These are phyloP conservation scores for Leptatherina wallacei DNA, from an alignment of 2,797 vertebrate genomes.

Conservation along the genomic window DNA sequence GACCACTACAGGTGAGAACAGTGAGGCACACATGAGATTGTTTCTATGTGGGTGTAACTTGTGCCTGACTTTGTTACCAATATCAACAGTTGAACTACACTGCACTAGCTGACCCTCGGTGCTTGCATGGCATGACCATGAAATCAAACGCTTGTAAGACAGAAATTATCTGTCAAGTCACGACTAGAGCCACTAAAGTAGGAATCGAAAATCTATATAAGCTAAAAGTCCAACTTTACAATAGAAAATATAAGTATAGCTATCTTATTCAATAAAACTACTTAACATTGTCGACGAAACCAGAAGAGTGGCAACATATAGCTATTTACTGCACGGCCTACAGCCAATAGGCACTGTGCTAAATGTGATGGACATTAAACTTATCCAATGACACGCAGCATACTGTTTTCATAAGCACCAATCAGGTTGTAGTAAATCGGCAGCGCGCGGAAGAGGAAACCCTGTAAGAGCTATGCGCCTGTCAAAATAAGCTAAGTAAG, in stretches of 20 bases:
- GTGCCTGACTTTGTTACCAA: not conserved
- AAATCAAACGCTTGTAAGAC: constrained; percentile 7
- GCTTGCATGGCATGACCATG: constrained; percentile 21
- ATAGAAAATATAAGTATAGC: not conserved
- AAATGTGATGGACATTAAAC: constrained; percentile 55
- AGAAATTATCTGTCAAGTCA: not conserved
- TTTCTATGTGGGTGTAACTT: not conserved
- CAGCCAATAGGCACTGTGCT: constrained; percentile 64
- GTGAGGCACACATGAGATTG: not conserved
- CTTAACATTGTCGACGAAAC: not conserved
- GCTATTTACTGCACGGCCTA: constrained; percentile 20
- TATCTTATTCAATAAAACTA: not conserved
- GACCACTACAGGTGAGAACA: not conserved
- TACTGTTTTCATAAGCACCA: constrained; percentile 46
- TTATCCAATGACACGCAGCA: constrained; percentile 58
- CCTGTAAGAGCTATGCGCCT: constrained; percentile 39
- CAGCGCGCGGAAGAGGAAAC: constrained; percentile 88
- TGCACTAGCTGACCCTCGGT: not conserved
- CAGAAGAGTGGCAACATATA: constrained; percentile 22
- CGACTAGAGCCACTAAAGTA: not conserved
- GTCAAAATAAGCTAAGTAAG: constrained; percentile 65
- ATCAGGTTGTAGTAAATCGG: constrained; percentile 55
- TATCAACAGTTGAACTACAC: no score
- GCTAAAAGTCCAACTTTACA: not conserved
- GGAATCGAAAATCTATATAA: not conserved